Conservation (phyloP, 2,113 vertebrate genomes). For the Anas platyrhynchos region DNA sequence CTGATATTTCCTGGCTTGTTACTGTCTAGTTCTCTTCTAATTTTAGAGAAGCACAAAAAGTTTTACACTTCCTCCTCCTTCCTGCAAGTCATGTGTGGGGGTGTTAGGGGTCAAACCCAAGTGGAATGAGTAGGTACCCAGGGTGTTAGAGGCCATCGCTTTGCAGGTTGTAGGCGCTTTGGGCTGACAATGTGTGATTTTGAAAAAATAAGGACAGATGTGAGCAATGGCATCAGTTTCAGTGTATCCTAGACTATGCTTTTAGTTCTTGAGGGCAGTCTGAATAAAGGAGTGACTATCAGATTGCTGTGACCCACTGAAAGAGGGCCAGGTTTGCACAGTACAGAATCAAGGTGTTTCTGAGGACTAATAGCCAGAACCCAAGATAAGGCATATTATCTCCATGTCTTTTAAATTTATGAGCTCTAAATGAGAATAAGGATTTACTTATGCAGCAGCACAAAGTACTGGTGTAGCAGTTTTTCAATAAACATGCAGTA, state of each 20-base stretch:
- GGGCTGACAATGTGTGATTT: not conserved
- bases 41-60: not conserved
- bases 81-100: not conserved
- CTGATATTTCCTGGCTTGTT: not conserved
- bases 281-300: not conserved
- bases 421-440: not conserved
- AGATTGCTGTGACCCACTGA: not conserved
- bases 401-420: conserved; percentile 17
- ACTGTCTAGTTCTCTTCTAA: not conserved
- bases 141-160: not conserved
- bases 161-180: not conserved
- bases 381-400: conserved; percentile 5
- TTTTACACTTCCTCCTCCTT: not conserved
- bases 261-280: not conserved
- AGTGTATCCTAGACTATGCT: not conserved
- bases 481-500: not conserved
- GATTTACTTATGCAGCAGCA: not conserved
- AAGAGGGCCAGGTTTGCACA: not conserved
- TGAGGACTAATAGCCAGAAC: not conserved
- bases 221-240: not conserved
- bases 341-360: not conserved
- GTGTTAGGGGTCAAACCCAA: not conserved
- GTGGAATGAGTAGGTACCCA: not conserved
- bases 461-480: not conserved
- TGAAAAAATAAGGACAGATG: not conserved